Evolutionary conservation across 2,113 vertebrate species (phyloP).

Genomic region (Herpetotheres cachinnans): DNA sequence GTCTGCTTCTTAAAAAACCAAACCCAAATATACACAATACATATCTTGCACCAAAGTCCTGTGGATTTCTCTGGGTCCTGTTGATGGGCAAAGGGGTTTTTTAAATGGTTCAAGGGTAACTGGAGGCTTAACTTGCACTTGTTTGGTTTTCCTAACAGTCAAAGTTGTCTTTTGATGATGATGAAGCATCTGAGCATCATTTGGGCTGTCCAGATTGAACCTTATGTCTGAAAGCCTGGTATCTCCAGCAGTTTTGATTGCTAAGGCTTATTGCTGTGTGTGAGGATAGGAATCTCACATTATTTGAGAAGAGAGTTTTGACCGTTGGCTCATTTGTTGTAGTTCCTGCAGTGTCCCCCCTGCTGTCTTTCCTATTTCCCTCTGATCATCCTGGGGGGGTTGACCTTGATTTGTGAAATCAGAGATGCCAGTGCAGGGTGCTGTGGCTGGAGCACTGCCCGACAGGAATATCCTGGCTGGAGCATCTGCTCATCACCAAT

Average conservation of each 20-base stretch:
- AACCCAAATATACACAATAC: not conserved
- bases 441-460: no score
- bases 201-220: not conserved
- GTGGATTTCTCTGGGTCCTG: not conserved
- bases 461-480: not conserved
- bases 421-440: not conserved
- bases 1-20: not conserved
- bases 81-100: not conserved
- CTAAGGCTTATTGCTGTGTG: not conserved
- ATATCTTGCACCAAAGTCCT: accelerated
- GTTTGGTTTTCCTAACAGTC: not conserved
- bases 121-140: not conserved
- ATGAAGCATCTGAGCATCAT: not conserved
- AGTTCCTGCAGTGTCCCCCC: not conserved
- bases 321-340: not conserved
- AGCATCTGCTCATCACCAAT: not conserved
- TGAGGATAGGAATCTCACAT: accelerated
- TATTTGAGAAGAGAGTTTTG: not conserved
- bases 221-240: not conserved
- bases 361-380: not conserved
- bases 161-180: not conserved
- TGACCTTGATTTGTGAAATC: not conserved
- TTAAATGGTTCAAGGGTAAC: not conserved
- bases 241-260: not conserved
- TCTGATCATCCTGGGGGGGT: not conserved